Evolutionary conservation across 1,140 invertebrate species (phyloP).

Genomic region (Phymastichus coffea): DNA sequence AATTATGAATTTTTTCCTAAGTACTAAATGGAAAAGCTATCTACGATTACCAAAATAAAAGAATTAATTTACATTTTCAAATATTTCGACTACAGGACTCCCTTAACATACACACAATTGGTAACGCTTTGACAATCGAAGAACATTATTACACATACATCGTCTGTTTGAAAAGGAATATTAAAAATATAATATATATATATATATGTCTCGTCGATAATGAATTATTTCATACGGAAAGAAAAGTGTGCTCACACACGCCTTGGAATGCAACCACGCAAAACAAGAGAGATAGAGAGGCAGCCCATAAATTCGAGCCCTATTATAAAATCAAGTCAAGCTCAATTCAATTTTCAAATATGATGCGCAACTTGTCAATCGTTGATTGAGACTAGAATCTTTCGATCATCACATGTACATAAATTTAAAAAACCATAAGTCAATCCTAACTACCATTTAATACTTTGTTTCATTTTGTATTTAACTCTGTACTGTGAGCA

Average conservation of each 20-base stretch:
- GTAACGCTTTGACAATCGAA: slow-evolving; percentile 9
- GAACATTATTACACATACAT: slow-evolving; percentile 10
- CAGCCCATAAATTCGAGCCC: too few species aligned
- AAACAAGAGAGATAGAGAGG: too few species aligned
- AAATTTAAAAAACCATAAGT: slow-evolving; percentile 1
- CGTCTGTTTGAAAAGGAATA: slow-evolving; percentile 15
- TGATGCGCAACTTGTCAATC: slow-evolving; percentile 11
- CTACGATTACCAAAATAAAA: slow-evolving; percentile 8
- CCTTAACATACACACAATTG: slow-evolving; percentile 4
- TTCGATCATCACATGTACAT: slow-evolving; percentile 8
- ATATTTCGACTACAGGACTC: slow-evolving; percentile 9
- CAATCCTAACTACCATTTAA: slow-evolving; percentile 12
- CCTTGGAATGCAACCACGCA: slow-evolving; percentile 27
- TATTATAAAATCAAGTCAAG: slow-evolving; percentile 21
- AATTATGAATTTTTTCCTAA: background rate
- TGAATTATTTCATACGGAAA: slow-evolving; percentile 3
- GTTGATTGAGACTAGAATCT: slow-evolving; percentile 25
- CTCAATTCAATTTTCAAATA: slow-evolving; percentile 14
- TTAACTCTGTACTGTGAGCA: slow-evolving; percentile 33
- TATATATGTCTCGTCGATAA: background rate
- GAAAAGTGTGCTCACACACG: slow-evolving; percentile 17
- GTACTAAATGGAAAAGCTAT: slow-evolving; percentile 2
- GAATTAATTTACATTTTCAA: background rate
- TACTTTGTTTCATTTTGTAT: slow-evolving; percentile 19
- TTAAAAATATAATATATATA: slow-evolving; percentile 19